Percentiles rank a stretch among this genome's conserved stretches.
Conservation (phyloP, 2,113 vertebrate genomes). For the Myrmecophaga tridactyla region DNA sequence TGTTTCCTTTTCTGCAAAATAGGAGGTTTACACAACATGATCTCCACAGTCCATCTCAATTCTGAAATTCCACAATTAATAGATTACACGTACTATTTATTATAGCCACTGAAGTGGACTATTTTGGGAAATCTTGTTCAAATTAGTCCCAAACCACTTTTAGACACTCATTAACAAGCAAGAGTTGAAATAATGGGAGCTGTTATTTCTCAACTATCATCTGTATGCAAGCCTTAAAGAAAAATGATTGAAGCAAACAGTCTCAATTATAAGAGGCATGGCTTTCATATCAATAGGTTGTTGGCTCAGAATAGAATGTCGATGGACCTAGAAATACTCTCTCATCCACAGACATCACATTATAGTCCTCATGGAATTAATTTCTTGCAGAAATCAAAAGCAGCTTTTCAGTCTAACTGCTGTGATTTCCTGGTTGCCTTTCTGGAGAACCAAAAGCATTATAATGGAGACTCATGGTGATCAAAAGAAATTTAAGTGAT, state of each 20-base stretch:
- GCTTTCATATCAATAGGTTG: conserved; percentile 45
- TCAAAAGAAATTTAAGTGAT: neutral
- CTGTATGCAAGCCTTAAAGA: conserved; percentile 38
- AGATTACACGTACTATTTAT: conserved; percentile 27
- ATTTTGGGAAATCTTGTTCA: conserved; percentile 37
- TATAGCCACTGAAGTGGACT: neutral
- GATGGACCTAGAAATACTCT: neutral
- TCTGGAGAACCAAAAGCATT: neutral
- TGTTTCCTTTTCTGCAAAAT: conserved; percentile 57
- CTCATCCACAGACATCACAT: neutral
- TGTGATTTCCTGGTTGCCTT: neutral
- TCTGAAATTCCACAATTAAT: conserved; percentile 44
- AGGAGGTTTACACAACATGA: neutral
- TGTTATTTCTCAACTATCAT: conserved; percentile 21
- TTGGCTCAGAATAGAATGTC: neutral
- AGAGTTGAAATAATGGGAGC: conserved; percentile 22
- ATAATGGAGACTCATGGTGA: neutral
- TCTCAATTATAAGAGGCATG: conserved; percentile 43
- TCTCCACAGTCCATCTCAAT: neutral
- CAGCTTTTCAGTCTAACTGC: conserved; percentile 9
- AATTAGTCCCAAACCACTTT: conserved; percentile 44
- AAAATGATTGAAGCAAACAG: conserved; percentile 40
- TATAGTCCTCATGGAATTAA: neutral
- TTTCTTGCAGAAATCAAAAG: conserved; percentile 42
- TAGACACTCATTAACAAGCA: conserved; percentile 47